Base-by-base conservation (phyloP, 2,113 vertebrate species). In the Taxidea taxus region DNA sequence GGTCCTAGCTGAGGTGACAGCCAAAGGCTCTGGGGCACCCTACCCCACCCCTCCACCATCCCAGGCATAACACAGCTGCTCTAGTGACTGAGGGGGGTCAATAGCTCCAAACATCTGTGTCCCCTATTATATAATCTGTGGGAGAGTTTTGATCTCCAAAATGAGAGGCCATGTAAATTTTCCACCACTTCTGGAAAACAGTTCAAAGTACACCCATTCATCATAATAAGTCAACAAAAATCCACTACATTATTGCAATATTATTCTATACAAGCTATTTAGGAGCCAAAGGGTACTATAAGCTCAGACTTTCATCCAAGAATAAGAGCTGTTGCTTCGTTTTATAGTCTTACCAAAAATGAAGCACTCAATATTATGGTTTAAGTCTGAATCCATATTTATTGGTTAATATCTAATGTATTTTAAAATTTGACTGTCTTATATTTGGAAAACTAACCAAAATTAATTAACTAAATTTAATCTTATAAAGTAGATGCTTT, bases 371-470 rank as follows among this genome's bases (percentile, higher is more conserved):
- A 7, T 68, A 72, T 54, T 60, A 37, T 25, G 75, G 20, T 37
- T 42, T 56, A 95, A 47, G 47, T 90, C 14, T 84, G 87, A 92
- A 86, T 49, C 29, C 56, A 62, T 62, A 51, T 37, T 37, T 87
- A 47, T 91, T 47, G 4, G 27, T 74, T 84, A 74, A 56, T 39
- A 90, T 23, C 58, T 49, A 64, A 6, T 77, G 1, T 47, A 75
- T 95, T 94, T 94, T 56, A 92, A 93, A 96, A 54, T 44, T 42
- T 44, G 39, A 49, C 34, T 82, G 6, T 78, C 37, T 90, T 86
- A 91, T 70, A 42, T 92, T 85, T 90, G 16, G 51, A 70, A 31
- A 95, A 87, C 82, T 87, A 90, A 77, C 74, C 51, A 90, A 86
- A 80, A 51, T 68, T 75, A 78, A 87, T 62, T 39, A 75, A 58